phyloP scores from a whole-genome alignment of 2,797 vertebrate genomes.

The Pogoniulus pusillus region DNA sequence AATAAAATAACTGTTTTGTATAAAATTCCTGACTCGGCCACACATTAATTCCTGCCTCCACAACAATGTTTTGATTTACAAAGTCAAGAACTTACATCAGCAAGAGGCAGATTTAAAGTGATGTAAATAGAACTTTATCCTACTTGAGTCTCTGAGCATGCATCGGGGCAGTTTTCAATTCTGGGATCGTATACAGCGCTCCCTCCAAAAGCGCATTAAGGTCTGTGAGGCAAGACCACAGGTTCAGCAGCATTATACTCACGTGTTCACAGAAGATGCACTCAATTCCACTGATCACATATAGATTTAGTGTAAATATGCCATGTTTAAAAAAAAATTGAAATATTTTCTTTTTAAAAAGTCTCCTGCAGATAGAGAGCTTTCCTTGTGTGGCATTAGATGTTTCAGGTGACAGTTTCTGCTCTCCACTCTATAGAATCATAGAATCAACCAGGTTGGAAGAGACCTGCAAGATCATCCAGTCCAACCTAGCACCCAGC shows the following conservation, averaged over 20 bases:
- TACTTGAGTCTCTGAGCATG: not conserved
- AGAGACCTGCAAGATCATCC: too few relatives aligned
- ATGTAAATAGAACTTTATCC: not conserved
- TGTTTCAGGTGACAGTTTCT: not conserved
- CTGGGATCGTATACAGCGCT: not conserved
- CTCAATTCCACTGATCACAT: not conserved
- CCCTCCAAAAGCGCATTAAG: not conserved
- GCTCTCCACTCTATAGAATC: accelerated
- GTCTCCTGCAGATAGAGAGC: not conserved
- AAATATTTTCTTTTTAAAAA: not conserved
- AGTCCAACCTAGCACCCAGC: too few relatives aligned
- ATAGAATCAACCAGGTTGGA: too few relatives aligned
- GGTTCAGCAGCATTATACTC: not conserved
- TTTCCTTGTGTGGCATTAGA: not conserved
- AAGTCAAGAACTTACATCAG: not conserved
- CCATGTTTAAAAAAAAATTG: not conserved
- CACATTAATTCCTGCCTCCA: too few relatives aligned
- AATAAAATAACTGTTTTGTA: too few relatives aligned
- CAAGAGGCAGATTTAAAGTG: not conserved
- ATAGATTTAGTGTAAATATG: not conserved
- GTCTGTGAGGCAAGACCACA: not conserved
- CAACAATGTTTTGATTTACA: too few relatives aligned
- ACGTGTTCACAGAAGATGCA: not conserved
- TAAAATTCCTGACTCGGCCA: too few relatives aligned
- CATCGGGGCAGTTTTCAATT: not conserved